phyloP scores from a whole-genome alignment of 1,140 invertebrate species.

The Whitmania pigra region DNA sequence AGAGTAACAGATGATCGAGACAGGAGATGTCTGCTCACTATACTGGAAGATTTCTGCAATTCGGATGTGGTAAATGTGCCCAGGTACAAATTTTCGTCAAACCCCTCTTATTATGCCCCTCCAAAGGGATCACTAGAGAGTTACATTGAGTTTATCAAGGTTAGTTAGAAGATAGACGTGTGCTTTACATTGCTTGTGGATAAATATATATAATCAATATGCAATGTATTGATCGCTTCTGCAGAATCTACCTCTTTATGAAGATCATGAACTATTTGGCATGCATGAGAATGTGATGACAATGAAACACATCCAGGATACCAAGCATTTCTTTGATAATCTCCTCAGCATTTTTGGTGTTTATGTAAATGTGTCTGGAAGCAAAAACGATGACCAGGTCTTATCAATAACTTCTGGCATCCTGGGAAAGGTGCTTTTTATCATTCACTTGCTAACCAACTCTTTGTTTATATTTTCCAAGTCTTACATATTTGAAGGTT shows the following conservation, averaged over 20 bases:
- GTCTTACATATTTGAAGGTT: no score
- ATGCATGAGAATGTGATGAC: conserved; percentile 44
- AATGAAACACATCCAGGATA: conserved; percentile 41
- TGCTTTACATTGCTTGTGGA: neutral
- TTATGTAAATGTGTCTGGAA: conserved; percentile 31
- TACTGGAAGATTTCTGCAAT: conserved; percentile 48
- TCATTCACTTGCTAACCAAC: no score
- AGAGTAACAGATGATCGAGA: conserved; percentile 44
- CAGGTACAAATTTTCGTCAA: conserved; percentile 49
- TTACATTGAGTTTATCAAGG: conserved; percentile 60
- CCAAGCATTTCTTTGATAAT: conserved; percentile 38
- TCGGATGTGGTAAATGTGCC: conserved; percentile 47
- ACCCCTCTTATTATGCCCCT: conserved; percentile 58
- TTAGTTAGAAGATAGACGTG: conserved; percentile 21
- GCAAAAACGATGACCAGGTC: conserved; percentile 30
- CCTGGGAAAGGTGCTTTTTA: neutral
- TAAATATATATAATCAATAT: neutral
- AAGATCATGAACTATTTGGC: conserved; percentile 42
- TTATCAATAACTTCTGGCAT: neutral
- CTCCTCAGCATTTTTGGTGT: conserved; percentile 41
- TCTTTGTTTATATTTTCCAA: no score
- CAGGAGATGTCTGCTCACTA: conserved; percentile 37
- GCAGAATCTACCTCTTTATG: conserved; percentile 44
- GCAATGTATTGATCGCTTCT: neutral
- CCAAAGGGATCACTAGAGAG: conserved; percentile 55